These are phyloP conservation scores for Stegodyphus mimosarum DNA, from an alignment of 1,140 invertebrate genomes.

Conservation along the genomic window DNA sequence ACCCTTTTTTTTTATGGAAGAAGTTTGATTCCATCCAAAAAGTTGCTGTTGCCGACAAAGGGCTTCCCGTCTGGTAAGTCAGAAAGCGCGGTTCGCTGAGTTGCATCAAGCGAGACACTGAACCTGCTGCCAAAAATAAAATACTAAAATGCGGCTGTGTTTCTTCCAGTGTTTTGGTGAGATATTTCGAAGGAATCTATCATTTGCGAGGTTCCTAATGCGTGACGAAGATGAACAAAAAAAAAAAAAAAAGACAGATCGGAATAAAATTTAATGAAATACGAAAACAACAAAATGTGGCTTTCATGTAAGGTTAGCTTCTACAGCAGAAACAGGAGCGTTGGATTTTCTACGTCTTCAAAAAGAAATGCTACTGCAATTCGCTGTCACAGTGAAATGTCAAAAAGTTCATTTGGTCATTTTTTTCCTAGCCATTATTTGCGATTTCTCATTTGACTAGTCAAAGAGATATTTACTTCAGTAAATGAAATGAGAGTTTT, in stretches of 20 bases:
- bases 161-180: background rate
- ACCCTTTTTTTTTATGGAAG: background rate
- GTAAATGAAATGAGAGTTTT: too few relatives aligned
- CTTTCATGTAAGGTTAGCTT: too few relatives aligned
- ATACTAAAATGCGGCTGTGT: conserved; percentile 1
- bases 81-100: background rate
- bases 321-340: too few relatives aligned
- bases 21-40: background rate
- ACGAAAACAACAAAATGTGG: background rate
- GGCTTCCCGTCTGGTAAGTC: background rate
- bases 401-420: too few relatives aligned
- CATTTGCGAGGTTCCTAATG: conserved; percentile 11
- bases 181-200: background rate
- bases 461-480: too few relatives aligned
- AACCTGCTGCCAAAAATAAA: background rate
- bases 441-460: too few relatives aligned
- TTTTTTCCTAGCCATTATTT: too few relatives aligned
- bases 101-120: background rate
- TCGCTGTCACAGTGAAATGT: too few relatives aligned
- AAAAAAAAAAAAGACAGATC: background rate
- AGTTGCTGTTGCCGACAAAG: conserved; percentile 3
- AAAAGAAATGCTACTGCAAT: too few relatives aligned
- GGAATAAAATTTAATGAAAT: conserved; percentile 23
- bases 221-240: background rate
- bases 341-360: too few relatives aligned